Base-by-base conservation (phyloP, 2,113 vertebrate genomes). In the Lepisosteus osseus region DNA sequence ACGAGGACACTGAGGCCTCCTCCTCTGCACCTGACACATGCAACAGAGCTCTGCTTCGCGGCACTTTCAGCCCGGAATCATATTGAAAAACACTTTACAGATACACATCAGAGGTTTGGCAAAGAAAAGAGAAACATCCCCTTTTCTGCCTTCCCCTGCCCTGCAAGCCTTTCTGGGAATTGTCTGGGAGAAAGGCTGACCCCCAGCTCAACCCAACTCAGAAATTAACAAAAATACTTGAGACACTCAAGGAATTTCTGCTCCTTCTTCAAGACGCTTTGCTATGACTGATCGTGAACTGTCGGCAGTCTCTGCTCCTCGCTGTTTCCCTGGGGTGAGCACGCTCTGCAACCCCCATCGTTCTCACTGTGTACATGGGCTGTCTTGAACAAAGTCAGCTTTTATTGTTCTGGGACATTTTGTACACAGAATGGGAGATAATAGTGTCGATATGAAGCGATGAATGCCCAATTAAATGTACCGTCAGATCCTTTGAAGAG, bases 161-260 rank as follows among this genome's bases (percentile, higher is more conserved):
- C 40, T 44, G 11, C 41, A 43, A 14, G 65, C n/a, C 62, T 7
- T 76, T 72, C 59, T 40, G 56, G 41, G 45, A 62, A 44, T 7
- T 13, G 71, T 5, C 3, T 29, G 54, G n/a, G 54, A 41, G 56
- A 56, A 44, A 43, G 8, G 14, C 14, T 62, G 43, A 61, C 66
- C 71, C 64, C 6, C 13, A 54, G 40, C 54, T 67, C 54, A 72
- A 63, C 64, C 54, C 64, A 44, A 54, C 40, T 65, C 61, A 12
- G 55, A 47, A 67, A 55, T 40, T 5, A 59, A 2, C 57, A n/a
- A n/a, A 59, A 59, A 59, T 15, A 13, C 57, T 59, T 59, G 9
- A 6, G 14, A 59, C 12, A 15, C 57, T 59, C 14, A 6, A n/a
- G 57, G 57, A 59, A 59, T 59, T 59, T 59, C 57, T 59, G 57